Percentiles rank a stretch among this genome's conserved stretches.
Evolutionary conservation across 2,888 invertebrate species (phyloP).

Genomic region (Macrophya annulata): DNA sequence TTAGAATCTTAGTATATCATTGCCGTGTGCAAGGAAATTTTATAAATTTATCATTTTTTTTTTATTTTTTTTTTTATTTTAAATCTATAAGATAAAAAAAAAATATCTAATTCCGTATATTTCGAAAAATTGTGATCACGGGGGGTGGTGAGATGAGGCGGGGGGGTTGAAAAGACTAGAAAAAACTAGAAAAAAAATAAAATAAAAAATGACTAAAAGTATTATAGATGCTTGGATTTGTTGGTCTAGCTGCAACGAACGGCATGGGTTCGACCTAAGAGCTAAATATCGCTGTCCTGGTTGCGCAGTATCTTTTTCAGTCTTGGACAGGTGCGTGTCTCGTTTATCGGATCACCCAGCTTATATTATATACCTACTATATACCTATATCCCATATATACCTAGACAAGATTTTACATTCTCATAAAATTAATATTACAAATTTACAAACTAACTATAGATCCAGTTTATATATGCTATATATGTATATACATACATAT

Average conservation of each 20-base stretch:
- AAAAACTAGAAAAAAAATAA: not conserved
- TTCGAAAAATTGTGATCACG: too few relatives aligned
- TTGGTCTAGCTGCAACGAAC: constrained; percentile 53
- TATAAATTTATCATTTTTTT: too few relatives aligned
- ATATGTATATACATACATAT: too few relatives aligned
- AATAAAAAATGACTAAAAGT: not conserved
- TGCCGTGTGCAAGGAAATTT: too few relatives aligned
- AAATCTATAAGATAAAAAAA: too few relatives aligned
- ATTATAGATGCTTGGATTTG: not conserved
- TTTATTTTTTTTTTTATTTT: too few relatives aligned
- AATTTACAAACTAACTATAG: not conserved
- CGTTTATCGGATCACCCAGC: constrained; percentile 26
- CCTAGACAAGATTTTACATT: constrained; percentile 3
- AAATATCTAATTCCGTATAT: too few relatives aligned
- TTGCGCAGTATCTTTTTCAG: constrained; percentile 56
- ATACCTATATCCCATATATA: constrained; percentile 1
- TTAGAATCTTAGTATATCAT: too few relatives aligned
- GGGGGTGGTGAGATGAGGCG: too few relatives aligned
- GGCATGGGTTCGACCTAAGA: constrained; percentile 67
- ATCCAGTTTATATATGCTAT: not conserved
- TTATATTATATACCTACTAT: not conserved
- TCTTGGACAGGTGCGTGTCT: constrained; percentile 48
- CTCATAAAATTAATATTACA: not conserved
- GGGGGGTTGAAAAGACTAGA: too few relatives aligned
- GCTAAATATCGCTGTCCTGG: constrained; percentile 74